phyloP scores from a whole-genome alignment of 2,113 vertebrate species.

The Lampris megalopsis region DNA sequence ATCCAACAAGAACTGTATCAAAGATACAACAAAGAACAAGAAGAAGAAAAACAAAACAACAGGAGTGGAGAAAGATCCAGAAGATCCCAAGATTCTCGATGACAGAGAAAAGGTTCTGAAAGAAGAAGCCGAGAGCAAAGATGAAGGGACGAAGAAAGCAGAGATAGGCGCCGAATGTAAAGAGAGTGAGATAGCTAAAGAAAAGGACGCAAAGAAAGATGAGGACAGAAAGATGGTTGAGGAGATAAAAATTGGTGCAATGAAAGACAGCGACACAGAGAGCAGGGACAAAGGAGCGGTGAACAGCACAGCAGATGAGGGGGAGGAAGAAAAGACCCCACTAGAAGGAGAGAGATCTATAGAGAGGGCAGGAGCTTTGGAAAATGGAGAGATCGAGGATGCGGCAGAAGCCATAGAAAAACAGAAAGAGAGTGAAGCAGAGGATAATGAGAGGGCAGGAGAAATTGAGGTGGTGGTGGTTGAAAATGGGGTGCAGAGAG shows the following conservation, averaged over 20 bases:
- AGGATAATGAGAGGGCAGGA: neutral
- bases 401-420: conserved; percentile 32
- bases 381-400: conserved; percentile 31
- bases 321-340: conserved; percentile 22
- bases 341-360: conserved; percentile 30
- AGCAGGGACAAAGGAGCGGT: conserved; percentile 18
- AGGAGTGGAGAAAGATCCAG: conserved; percentile 58
- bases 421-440: conserved; percentile 49
- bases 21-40: conserved; percentile 77
- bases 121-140: conserved; percentile 44
- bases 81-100: conserved; percentile 67
- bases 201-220: conserved; percentile 28
- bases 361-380: conserved; percentile 36
- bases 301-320: conserved; percentile 12
- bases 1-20: conserved; percentile 82
- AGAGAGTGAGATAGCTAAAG: conserved; percentile 15
- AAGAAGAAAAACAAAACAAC: conserved; percentile 73
- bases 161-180: conserved; percentile 13
- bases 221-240: conserved; percentile 39
- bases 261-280: conserved; percentile 34
- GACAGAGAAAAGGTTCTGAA: conserved; percentile 52
- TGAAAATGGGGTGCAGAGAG: conserved; percentile 63
- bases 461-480: conserved; percentile 37
- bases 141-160: conserved; percentile 7
- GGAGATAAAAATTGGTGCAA: conserved; percentile 31